These are phyloP conservation scores for Diceros bicornis DNA, from an alignment of 2,797 vertebrate species.

Conservation along the genomic window DNA sequence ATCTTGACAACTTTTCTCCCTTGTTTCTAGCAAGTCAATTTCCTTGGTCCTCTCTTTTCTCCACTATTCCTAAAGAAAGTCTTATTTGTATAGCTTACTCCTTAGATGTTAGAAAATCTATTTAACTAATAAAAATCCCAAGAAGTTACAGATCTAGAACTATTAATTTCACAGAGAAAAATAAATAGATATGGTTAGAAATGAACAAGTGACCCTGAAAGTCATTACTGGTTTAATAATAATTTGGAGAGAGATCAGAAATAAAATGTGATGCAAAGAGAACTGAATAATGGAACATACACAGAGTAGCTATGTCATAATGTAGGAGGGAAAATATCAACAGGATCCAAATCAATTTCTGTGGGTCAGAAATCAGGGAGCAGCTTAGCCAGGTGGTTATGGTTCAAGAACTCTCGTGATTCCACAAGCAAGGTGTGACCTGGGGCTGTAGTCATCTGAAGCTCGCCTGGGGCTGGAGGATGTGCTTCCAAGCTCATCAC, in stretches of 20 bases:
- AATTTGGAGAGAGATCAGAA: slow-evolving; percentile 35
- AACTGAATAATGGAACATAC: background rate
- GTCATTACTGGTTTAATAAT: slow-evolving; percentile 9
- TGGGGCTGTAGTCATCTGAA: background rate
- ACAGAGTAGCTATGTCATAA: too few species aligned
- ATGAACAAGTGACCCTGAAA: background rate
- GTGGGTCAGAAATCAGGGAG: background rate
- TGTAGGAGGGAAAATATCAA: background rate
- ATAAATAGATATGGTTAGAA: background rate
- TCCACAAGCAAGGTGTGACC: background rate
- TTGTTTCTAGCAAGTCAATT: background rate
- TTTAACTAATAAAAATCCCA: background rate
- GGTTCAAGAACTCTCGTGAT: background rate
- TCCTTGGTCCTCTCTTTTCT: background rate
- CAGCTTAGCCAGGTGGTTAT: background rate
- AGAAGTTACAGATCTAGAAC: background rate
- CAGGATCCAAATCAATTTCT: background rate
- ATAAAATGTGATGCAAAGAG: background rate
- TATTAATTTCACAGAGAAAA: background rate
- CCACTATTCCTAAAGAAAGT: background rate
- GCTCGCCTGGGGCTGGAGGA: background rate
- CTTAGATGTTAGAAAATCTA: background rate
- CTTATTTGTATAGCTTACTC: background rate
- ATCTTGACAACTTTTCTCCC: background rate
- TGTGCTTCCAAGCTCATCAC: background rate